Percentiles rank a stretch among this genome's conserved stretches.
Evolutionary conservation across 2,113 vertebrate genomes (phyloP).

Genomic region (Phyllostomus discolor): DNA sequence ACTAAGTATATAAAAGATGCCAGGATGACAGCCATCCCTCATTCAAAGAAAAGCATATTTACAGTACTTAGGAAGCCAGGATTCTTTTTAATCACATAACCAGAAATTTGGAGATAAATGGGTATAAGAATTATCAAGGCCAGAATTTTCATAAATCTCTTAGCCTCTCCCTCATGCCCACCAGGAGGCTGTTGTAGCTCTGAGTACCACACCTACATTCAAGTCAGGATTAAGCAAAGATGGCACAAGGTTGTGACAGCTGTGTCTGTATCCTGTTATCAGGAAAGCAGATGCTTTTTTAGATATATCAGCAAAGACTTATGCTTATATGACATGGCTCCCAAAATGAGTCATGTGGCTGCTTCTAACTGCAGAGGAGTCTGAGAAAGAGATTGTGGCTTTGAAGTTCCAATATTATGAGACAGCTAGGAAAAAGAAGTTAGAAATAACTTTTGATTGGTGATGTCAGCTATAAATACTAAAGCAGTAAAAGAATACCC

Average conservation of each 20-base stretch:
- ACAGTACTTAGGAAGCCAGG: neutral
- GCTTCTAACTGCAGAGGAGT: neutral
- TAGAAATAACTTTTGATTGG: neutral
- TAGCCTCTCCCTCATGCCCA: neutral
- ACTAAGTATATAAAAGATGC: neutral
- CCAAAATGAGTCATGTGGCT: neutral
- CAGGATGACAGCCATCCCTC: neutral
- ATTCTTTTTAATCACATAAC: neutral
- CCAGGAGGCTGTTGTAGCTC: neutral
- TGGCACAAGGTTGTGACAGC: neutral
- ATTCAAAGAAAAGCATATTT: neutral
- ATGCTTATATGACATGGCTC: neutral
- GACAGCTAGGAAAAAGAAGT: neutral
- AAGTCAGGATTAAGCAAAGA: neutral
- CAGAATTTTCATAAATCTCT: neutral
- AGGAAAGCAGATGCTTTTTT: neutral
- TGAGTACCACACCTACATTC: neutral
- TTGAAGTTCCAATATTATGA: neutral
- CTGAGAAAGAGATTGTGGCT: neutral
- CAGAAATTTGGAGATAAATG: neutral
- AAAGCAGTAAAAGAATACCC: neutral
- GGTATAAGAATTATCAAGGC: neutral
- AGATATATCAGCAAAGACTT: neutral
- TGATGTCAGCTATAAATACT: neutral
- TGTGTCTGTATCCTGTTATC: neutral